These are phyloP conservation scores for Ceratosolen solmsi DNA, from an alignment of 1,140 invertebrate genomes.

Conservation along the genomic window DNA sequence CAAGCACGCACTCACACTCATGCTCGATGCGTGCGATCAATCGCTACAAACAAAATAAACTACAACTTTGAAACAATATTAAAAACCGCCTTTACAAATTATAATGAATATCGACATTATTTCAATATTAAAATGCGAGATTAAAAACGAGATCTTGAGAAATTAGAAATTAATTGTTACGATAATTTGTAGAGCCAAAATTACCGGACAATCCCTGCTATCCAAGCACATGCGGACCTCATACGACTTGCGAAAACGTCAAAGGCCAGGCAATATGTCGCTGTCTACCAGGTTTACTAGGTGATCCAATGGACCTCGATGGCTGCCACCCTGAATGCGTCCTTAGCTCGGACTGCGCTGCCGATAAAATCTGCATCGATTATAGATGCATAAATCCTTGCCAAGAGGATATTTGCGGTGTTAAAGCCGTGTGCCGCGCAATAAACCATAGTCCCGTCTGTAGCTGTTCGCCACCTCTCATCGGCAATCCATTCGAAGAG, in stretches of 20 bases:
- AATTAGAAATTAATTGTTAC: too few species aligned
- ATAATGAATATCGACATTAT: too few species aligned
- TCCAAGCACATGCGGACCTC: slow-evolving; percentile 83
- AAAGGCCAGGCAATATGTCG: slow-evolving; percentile 80
- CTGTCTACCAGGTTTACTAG: slow-evolving; percentile 80
- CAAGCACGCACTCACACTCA: too few species aligned
- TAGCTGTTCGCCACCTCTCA: slow-evolving; percentile 79
- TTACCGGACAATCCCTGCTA: slow-evolving; percentile 75
- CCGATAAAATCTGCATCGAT: slow-evolving; percentile 82
- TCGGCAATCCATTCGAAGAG: slow-evolving; percentile 85
- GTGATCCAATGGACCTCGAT: slow-evolving; percentile 71
- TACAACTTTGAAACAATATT: too few species aligned
- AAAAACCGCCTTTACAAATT: too few species aligned
- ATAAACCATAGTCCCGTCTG: slow-evolving; percentile 88
- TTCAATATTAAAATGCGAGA: too few species aligned
- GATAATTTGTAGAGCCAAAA: slow-evolving; percentile 56
- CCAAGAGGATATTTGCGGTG: slow-evolving; percentile 79
- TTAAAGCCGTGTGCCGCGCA: slow-evolving; percentile 79
- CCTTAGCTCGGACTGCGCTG: slow-evolving; percentile 82
- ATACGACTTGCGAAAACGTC: slow-evolving; percentile 79
- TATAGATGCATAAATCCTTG: slow-evolving; percentile 85
- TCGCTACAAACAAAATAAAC: too few species aligned
- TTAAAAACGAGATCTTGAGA: too few species aligned
- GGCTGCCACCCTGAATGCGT: slow-evolving; percentile 85
- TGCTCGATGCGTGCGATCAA: too few species aligned